Base-by-base conservation (phyloP, 2,797 vertebrate genomes). In the Cercopithecus diana region DNA sequence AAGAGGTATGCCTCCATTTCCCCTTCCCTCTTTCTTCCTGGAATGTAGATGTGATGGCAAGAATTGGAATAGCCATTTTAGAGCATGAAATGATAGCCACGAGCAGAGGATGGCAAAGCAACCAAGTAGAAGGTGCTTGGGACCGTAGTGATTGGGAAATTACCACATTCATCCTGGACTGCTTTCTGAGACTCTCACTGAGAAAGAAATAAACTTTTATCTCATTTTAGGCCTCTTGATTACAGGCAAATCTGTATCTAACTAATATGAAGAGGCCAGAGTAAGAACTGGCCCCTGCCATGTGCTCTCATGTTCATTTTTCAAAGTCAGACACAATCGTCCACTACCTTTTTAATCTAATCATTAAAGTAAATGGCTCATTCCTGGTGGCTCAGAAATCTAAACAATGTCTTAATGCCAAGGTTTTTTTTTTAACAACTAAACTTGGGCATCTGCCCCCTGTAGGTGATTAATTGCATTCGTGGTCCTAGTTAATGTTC, bases 321-420 rank as follows among this genome's bases (percentile, higher is more conserved):
- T 90, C 76, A 79, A 87, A 52, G 36, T 50, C 77, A 88, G 85
- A 90, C 72, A 90, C 52, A 90, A 57, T 43, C 22, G 50, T n/a
- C n/a, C 14, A 70, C 80, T 50, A 72, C n/a, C 76, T 84, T 94
- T 83, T 87, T 13, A 82, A 86, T 83, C 76, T 64, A n/a, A 52
- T 94, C 89, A 79, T 45, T 28, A 84, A 91, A 80, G 61, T 84
- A 89, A 95, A 88, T 77, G 50, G 61, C 43, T 90, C 86, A 41
- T 13, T 43, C 26, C 10, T 45, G 20, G 48, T 75, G 41, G 48
- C 73, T 58, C 55, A 88, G 93, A 75, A 96, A 70, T 92, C 19
- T 28, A 48, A 82, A 75, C 55, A 84, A 72, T 7, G n/a, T 55
- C 41, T 73, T 45, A 67, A 84, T 61, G 75, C 20, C 57, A 92